Percentiles rank a stretch among this genome's conserved stretches.
These are phyloP conservation scores for Yasuhikotakia modesta DNA, from an alignment of 2,797 vertebrate genomes.

Conservation along the genomic window DNA sequence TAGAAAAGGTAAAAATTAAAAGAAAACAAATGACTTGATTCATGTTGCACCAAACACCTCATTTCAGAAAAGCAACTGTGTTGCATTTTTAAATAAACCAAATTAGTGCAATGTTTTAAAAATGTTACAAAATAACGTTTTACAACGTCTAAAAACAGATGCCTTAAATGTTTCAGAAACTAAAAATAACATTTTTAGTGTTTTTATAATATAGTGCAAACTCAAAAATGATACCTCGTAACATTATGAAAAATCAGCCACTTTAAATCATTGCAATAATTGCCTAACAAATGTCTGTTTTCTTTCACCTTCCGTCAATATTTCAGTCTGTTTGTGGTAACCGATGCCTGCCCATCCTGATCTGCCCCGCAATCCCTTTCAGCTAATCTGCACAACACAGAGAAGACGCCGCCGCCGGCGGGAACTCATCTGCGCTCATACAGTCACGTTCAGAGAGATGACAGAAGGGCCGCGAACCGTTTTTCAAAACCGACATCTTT, in stretches of 20 bases:
- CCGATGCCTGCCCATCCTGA: background rate
- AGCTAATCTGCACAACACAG: constrained; percentile 26
- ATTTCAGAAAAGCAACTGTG: no score
- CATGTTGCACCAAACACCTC: no score
- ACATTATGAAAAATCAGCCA: background rate
- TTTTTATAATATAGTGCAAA: no score
- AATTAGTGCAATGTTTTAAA: no score
- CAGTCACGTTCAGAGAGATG: background rate
- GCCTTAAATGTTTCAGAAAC: no score
- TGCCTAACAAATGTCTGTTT: background rate
- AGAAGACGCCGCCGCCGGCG: background rate
- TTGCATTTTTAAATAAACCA: no score
- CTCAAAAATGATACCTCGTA: no score
- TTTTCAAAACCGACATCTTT: constrained; percentile 42
- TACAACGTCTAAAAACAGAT: no score
- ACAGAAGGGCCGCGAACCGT: constrained; percentile 42
- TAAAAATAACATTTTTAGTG: no score
- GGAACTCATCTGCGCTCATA: constrained; percentile 19
- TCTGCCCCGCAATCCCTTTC: constrained; percentile 27
- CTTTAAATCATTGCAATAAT: constrained; percentile 5
- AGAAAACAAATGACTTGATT: no score
- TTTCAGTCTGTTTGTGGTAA: constrained; percentile 18
- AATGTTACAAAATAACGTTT: no score
- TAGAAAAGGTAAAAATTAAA: no score
- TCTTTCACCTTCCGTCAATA: constrained; percentile 22